Conservation (phyloP, 1,140 invertebrate genomes). For the Medauroidea extradentata region DNA sequence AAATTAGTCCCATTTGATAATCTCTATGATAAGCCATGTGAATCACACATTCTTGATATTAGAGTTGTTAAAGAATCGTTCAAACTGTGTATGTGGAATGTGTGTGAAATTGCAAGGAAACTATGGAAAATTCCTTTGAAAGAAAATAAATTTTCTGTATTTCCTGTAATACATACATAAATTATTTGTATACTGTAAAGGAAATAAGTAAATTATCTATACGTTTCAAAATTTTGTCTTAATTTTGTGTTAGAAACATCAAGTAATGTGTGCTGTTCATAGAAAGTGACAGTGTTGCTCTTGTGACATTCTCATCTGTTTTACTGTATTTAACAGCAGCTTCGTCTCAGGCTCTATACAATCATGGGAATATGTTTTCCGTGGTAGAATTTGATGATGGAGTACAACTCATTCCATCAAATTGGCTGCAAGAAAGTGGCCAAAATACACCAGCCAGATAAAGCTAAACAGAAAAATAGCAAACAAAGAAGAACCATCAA, state of each 20-base stretch:
- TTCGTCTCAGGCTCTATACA: too few relatives aligned
- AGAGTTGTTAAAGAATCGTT: conserved; percentile 1
- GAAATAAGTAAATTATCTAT: not conserved
- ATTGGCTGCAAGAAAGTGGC: not conserved
- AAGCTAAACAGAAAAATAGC: conserved; percentile 2
- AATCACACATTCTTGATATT: not conserved
- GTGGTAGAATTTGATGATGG: conserved; percentile 3
- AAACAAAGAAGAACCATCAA: not conserved
- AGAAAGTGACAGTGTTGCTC: too few relatives aligned
- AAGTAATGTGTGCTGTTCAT: too few relatives aligned
- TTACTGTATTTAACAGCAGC: too few relatives aligned
- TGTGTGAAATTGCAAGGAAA: not conserved
- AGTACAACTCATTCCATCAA: conserved; percentile 1
- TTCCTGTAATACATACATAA: conserved; percentile 5
- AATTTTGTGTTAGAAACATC: too few relatives aligned
- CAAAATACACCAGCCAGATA: conserved; percentile 5
- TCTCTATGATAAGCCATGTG: conserved; percentile 5
- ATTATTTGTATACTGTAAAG: not conserved
- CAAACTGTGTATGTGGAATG: not conserved
- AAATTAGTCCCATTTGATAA: conserved; percentile 1
- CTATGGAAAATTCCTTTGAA: not conserved
- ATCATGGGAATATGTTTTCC: not conserved
- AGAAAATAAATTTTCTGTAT: not conserved
- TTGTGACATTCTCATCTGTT: too few relatives aligned
- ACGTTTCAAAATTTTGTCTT: not conserved